Percentiles rank a stretch among this genome's conserved stretches.
Conservation (phyloP, 2,888 invertebrate genomes). For the Thymelicus sylvestris region DNA sequence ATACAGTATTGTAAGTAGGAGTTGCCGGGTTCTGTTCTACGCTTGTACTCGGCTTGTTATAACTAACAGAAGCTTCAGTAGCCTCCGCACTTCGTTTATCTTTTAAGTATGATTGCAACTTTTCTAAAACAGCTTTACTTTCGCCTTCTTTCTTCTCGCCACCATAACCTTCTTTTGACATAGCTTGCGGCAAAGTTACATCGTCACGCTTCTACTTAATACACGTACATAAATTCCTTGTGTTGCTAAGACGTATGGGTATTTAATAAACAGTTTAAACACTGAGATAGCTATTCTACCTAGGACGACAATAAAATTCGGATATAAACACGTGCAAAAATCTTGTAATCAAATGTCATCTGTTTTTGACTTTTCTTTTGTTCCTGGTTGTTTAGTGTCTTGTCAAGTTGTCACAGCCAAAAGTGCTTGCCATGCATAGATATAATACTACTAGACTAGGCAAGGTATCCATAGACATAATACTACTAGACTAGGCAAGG, state of each 20-base stretch:
- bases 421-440: too few relatives aligned
- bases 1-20: slow-evolving; percentile 38
- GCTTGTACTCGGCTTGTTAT: slow-evolving; percentile 73
- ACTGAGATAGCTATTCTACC: not conserved
- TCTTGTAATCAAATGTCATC: not conserved
- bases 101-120: slow-evolving; percentile 77
- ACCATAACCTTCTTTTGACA: slow-evolving; percentile 82
- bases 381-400: too few relatives aligned
- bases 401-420: too few relatives aligned
- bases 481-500: too few relatives aligned
- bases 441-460: too few relatives aligned
- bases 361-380: too few relatives aligned
- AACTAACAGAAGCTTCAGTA: slow-evolving; percentile 58
- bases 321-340: slow-evolving; percentile 55
- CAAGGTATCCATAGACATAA: too few relatives aligned
- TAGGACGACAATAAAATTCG: not conserved
- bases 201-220: slow-evolving; percentile 39
- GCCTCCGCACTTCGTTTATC: slow-evolving; percentile 73
- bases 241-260: not conserved
- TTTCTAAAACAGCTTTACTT: slow-evolving; percentile 78
- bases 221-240: not conserved
- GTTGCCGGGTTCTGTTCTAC: slow-evolving; percentile 59
- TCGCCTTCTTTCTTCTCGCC: slow-evolving; percentile 79
- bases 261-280: not conserved
- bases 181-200: slow-evolving; percentile 58